Conservation (phyloP, 23 tunicate genomes). For the Trididemnum miniatum region DNA sequence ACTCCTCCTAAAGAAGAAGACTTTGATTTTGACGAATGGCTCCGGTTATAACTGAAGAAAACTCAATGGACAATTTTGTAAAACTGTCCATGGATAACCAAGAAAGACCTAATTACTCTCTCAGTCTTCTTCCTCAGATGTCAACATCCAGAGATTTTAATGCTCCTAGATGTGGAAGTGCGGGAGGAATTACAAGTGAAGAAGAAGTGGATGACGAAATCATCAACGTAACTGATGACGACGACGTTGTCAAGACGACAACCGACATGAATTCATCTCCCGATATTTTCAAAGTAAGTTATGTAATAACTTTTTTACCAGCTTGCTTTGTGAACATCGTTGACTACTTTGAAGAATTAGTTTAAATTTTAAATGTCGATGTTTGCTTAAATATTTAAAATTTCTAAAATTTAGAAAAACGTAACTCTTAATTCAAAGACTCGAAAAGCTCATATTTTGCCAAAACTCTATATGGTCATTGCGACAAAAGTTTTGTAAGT, state of each 20-base stretch:
- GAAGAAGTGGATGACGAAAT: constrained; percentile 73
- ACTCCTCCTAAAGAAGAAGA: not conserved
- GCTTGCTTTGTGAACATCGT: too few species aligned
- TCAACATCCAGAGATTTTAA: not conserved
- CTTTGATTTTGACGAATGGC: not conserved
- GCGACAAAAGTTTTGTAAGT: too few species aligned
- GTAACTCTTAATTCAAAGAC: too few species aligned
- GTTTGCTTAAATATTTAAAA: too few species aligned
- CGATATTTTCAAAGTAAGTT: too few species aligned
- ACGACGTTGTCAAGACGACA: constrained; percentile 47
- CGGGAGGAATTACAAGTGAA: constrained; percentile 32
- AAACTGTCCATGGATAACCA: not conserved
- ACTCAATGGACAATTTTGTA: not conserved
- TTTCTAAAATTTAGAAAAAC: too few species aligned
- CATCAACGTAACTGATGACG: constrained; percentile 80
- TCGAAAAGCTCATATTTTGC: too few species aligned
- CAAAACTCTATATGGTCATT: too few species aligned
- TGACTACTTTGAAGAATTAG: too few species aligned
- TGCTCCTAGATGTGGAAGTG: constrained; percentile 49
- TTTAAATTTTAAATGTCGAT: too few species aligned
- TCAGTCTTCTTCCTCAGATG: not conserved
- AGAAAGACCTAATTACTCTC: not conserved
- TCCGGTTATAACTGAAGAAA: not conserved
- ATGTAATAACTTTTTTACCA: too few species aligned
- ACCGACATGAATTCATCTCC: constrained; percentile 6